phyloP scores from a whole-genome alignment of 1,140 invertebrate genomes.

The Lordiphosa collinella region DNA sequence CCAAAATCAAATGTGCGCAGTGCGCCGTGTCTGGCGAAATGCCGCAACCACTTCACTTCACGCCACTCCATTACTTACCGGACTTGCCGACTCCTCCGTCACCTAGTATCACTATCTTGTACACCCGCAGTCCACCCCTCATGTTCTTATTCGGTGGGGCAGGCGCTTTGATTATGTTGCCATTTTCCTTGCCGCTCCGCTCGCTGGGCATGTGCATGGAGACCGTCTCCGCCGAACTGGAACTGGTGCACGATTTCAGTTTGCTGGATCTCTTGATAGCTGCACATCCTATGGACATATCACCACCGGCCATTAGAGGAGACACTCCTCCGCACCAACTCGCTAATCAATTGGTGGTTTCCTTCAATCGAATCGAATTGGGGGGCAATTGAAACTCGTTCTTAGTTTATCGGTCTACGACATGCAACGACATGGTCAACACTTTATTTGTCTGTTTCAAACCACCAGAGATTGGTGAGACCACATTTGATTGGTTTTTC shows the following conservation, averaged over 20 bases:
- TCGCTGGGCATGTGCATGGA: slow-evolving; percentile 53
- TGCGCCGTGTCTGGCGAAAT: slow-evolving; percentile 12
- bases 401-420: no score
- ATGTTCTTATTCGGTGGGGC: slow-evolving; percentile 78
- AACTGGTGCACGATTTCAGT: slow-evolving; percentile 56
- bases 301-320: slow-evolving; percentile 61
- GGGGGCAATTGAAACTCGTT: no score
- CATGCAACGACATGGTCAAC: no score
- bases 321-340: not conserved
- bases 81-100: slow-evolving; percentile 92
- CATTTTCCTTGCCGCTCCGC: slow-evolving; percentile 44
- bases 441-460: no score
- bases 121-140: slow-evolving; percentile 86
- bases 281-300: slow-evolving; percentile 75
- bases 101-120: slow-evolving; percentile 91
- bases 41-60: not conserved
- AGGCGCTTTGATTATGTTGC: slow-evolving; percentile 46
- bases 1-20: slow-evolving; percentile 48
- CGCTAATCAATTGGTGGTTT: no score
- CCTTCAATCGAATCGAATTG: no score
- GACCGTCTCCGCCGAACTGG: slow-evolving; percentile 49
- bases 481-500: no score
- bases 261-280: slow-evolving; percentile 68
- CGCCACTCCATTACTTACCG: slow-evolving; percentile 80
- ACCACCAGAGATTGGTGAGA: no score